Evolutionary conservation across 2,797 vertebrate genomes (phyloP).

Genomic region (Sebastes goodei): DNA sequence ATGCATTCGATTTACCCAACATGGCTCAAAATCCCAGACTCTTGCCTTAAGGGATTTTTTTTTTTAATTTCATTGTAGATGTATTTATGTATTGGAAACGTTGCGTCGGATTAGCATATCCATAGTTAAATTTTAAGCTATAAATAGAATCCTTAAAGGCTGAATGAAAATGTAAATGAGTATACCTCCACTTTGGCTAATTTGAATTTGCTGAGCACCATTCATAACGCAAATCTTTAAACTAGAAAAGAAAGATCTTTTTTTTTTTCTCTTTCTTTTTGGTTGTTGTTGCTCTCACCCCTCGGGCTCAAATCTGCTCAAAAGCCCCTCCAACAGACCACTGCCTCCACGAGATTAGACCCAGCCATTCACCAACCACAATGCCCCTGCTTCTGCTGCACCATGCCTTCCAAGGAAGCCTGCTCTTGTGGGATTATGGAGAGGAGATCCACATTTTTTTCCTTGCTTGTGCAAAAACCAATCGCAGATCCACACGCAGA

Average conservation of each 20-base stretch:
- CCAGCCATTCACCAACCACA: slow-evolving; percentile 69
- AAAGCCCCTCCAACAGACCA: slow-evolving; percentile 69
- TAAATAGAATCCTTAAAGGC: slow-evolving; percentile 27
- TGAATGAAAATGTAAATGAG: slow-evolving; percentile 56
- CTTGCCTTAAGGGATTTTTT: neutral
- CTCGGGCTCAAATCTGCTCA: slow-evolving; percentile 67
- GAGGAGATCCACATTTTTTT: slow-evolving; percentile 53
- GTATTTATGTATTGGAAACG: slow-evolving; percentile 28
- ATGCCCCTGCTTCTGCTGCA: slow-evolving; percentile 59
- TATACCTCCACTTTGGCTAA: slow-evolving; percentile 37
- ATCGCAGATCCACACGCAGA: neutral
- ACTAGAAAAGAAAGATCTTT: slow-evolving; percentile 26
- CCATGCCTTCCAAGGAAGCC: slow-evolving; percentile 70
- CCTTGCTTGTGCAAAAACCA: slow-evolving; percentile 36
- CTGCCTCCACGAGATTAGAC: slow-evolving; percentile 74
- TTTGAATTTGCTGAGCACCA: slow-evolving; percentile 50
- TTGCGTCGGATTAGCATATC: slow-evolving; percentile 11
- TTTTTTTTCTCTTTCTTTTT: neutral
- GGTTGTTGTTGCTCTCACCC: slow-evolving; percentile 47
- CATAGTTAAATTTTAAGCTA: neutral
- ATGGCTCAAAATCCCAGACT: slow-evolving; percentile 1
- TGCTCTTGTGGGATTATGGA: slow-evolving; percentile 67
- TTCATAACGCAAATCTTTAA: slow-evolving; percentile 50
- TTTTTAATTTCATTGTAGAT: neutral
- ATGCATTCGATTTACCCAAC: slow-evolving; percentile 4